Evolutionary conservation across 2,888 invertebrate species (phyloP).

Genomic region (Ptychoptera contaminata): DNA sequence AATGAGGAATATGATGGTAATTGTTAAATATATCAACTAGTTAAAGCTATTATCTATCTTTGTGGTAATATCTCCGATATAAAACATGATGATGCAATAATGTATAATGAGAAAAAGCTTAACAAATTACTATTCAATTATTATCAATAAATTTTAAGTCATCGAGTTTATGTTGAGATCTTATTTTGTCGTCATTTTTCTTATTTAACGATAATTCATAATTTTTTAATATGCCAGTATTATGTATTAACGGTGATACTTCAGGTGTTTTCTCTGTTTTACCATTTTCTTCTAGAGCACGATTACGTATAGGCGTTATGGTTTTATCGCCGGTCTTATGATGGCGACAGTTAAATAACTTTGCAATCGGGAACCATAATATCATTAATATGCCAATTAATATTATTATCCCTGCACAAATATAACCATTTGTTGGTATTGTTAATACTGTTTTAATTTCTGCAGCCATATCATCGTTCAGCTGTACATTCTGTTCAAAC

Average conservation of each 20-base stretch:
- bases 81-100: too few species aligned
- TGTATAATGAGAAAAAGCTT: too few species aligned
- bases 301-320: neutral
- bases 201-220: too few species aligned
- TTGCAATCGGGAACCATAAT: slow-evolving; percentile 22
- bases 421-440: slow-evolving; percentile 36
- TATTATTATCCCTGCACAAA: slow-evolving; percentile 33
- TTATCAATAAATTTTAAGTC: too few species aligned
- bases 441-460: slow-evolving; percentile 36
- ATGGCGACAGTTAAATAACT: slow-evolving; percentile 8
- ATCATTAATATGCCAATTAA: slow-evolving; percentile 29
- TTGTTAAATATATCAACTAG: too few species aligned
- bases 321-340: slow-evolving; percentile 4
- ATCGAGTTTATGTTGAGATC: too few species aligned
- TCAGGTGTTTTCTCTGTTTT: slow-evolving; percentile 16
- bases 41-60: too few species aligned
- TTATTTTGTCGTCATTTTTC: too few species aligned
- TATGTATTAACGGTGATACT: slow-evolving; percentile 17
- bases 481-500: slow-evolving; percentile 53
- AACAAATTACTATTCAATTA: too few species aligned
- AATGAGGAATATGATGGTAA: too few species aligned
- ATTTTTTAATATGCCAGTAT: neutral
- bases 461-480: slow-evolving; percentile 38
- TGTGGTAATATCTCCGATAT: too few species aligned
- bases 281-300: neutral